Conservation (phyloP, 2,113 vertebrate genomes). For the Dipodomys merriami region DNA sequence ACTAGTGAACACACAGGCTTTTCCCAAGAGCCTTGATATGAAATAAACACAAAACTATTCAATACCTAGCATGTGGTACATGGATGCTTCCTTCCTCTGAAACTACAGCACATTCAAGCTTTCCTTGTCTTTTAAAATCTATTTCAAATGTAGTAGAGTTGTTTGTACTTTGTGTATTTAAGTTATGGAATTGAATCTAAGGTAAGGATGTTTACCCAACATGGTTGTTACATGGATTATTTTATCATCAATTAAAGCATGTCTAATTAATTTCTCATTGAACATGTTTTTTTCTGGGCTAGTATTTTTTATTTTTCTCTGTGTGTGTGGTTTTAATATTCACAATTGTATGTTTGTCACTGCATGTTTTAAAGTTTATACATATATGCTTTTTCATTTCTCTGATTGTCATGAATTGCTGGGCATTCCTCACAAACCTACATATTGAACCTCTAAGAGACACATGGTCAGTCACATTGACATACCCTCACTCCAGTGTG, state of each 20-base stretch:
- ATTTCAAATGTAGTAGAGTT: not conserved
- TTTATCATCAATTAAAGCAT: not conserved
- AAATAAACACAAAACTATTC: not conserved
- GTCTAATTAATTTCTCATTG: not conserved
- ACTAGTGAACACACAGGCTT: not conserved
- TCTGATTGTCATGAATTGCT: not conserved
- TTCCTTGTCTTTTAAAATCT: not conserved
- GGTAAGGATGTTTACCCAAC: not conserved
- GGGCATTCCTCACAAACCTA: not conserved
- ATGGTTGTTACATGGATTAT: fast-evolving
- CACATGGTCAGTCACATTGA: not conserved
- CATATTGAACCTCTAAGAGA: fast-evolving
- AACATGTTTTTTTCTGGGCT: not conserved
- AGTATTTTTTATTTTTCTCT: not conserved
- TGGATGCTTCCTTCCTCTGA: not conserved
- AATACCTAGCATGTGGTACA: not conserved
- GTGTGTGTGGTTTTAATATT: not conserved
- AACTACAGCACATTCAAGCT: not conserved
- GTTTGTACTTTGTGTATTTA: not conserved
- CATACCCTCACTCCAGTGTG: not conserved
- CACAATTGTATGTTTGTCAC: not conserved
- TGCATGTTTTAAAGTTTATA: fast-evolving
- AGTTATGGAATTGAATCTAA: not conserved
- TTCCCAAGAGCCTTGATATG: too few species aligned
- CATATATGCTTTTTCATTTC: fast-evolving